Evolutionary conservation across 2,888 invertebrate species (phyloP).

Genomic region (Diarsia dahlii): DNA sequence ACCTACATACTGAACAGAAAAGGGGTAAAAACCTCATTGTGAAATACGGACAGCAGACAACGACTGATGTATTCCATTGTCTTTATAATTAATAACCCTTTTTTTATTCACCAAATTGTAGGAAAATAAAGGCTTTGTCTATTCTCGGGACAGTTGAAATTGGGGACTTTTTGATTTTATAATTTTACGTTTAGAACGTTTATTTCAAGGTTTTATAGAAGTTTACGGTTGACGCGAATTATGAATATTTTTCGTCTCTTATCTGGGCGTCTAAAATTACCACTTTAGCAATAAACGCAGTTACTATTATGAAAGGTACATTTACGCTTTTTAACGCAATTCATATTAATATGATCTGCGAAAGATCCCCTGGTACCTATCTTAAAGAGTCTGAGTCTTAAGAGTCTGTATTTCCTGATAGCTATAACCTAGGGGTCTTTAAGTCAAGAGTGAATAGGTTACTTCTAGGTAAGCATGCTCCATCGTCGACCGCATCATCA

Average conservation of each 20-base stretch:
- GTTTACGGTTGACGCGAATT: neutral
- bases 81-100: conserved; percentile 71
- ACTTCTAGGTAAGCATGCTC: too few species aligned
- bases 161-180: conserved; percentile 37
- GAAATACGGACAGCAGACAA: conserved; percentile 61
- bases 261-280: too few species aligned
- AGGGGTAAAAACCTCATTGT: conserved; percentile 58
- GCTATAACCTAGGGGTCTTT: too few species aligned
- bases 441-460: too few species aligned
- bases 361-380: too few species aligned
- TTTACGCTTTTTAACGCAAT: too few species aligned
- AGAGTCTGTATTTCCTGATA: too few species aligned
- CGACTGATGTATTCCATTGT: conserved; percentile 72
- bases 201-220: conserved; percentile 1
- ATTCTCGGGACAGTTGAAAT: conserved; percentile 14
- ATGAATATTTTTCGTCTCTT: neutral
- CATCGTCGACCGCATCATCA: too few species aligned
- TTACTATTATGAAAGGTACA: too few species aligned
- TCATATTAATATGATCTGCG: too few species aligned
- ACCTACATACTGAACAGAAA: conserved; percentile 43
- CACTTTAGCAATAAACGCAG: too few species aligned
- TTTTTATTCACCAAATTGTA: conserved; percentile 60
- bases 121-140: conserved; percentile 53
- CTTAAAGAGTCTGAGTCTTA: too few species aligned
- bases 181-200: conserved; percentile 29